Evolutionary conservation across 2,888 invertebrate genomes (phyloP).

Genomic region (Proisotoma minuta): DNA sequence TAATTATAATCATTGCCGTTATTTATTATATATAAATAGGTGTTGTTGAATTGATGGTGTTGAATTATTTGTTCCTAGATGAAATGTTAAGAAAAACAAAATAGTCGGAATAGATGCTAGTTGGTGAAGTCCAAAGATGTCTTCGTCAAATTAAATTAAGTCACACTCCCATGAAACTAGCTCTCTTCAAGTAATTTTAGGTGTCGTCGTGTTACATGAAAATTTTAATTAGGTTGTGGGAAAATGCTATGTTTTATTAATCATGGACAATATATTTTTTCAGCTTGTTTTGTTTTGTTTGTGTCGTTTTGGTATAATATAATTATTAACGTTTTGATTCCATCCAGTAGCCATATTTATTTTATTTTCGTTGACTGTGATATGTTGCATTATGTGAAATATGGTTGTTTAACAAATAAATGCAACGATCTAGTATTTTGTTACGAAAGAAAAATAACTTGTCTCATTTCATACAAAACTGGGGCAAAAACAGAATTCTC

Average conservation of each 20-base stretch:
- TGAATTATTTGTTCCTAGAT: no score
- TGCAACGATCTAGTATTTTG: no score
- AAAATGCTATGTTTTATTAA: neutral
- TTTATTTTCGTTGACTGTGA: constrained; percentile 14
- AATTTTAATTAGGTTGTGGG: neutral
- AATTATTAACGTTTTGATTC: neutral
- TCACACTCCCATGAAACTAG: neutral
- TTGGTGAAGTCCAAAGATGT: neutral
- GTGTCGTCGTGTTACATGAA: neutral
- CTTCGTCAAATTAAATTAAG: neutral
- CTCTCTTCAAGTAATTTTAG: neutral
- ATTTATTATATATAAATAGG: no score
- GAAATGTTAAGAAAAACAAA: no score
- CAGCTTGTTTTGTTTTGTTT: neutral
- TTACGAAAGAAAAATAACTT: no score
- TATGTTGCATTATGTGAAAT: neutral
- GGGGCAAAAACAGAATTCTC: no score
- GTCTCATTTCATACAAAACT: no score
- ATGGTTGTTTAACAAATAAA: neutral
- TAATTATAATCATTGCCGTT: no score
- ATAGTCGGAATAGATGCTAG: constrained; percentile 6
- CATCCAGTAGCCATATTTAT: constrained; percentile 4
- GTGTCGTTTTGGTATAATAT: neutral
- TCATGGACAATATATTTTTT: neutral
- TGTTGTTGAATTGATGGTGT: no score